Evolutionary conservation across 2,797 vertebrate species (phyloP).

Genomic region (Lepus townsendii): DNA sequence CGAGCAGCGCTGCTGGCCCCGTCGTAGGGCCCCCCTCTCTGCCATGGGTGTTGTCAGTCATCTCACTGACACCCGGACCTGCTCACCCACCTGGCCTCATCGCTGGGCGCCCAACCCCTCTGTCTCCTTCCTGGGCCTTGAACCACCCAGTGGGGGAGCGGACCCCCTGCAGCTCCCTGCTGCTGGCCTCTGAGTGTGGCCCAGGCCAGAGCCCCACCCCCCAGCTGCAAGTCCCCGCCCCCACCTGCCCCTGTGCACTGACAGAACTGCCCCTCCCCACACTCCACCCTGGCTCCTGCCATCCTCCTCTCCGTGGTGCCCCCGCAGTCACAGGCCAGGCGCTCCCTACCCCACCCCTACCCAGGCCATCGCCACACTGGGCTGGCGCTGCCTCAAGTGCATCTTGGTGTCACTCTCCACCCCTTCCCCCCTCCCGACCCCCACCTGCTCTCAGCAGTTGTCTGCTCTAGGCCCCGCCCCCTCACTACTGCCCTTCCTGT

Average conservation of each 20-base stretch:
- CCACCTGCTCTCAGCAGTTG: neutral
- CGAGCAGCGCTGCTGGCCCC: neutral
- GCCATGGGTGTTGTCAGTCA: neutral
- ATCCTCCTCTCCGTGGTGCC: neutral
- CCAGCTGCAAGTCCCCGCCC: neutral
- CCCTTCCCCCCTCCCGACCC: neutral
- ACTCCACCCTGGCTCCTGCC: neutral
- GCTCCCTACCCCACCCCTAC: neutral
- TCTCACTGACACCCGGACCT: neutral
- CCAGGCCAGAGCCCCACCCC: no score
- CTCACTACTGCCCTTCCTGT: neutral
- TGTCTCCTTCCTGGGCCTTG: neutral
- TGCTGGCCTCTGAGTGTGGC: neutral
- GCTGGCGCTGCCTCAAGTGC: no score
- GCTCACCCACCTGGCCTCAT: neutral
- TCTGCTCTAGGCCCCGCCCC: neutral
- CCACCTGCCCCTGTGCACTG: neutral
- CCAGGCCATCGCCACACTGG: fast-evolving
- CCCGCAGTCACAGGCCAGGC: fast-evolving
- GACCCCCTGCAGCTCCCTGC: neutral
- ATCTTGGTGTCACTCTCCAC: no score
- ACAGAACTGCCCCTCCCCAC: neutral
- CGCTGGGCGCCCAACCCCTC: neutral
- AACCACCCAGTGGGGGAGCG: neutral
- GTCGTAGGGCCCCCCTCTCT: neutral